Conservation (phyloP, 1,140 invertebrate species). For the Drosophila tropicalis region DNA sequence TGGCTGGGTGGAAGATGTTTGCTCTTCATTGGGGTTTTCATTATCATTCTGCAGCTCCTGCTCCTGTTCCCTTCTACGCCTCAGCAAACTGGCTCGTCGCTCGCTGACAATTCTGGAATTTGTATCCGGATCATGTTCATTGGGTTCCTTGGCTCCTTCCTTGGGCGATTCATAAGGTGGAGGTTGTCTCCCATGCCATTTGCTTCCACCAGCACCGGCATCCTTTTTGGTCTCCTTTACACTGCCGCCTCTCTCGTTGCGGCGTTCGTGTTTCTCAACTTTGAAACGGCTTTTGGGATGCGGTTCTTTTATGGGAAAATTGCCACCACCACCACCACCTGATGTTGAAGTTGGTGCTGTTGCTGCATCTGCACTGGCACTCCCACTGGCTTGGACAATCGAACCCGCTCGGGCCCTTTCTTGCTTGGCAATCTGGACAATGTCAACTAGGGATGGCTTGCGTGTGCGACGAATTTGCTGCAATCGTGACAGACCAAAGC, state of each 20-base stretch:
- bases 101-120: slow-evolving; percentile 78
- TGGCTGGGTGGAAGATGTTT: no score
- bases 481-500: slow-evolving; percentile 68
- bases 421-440: slow-evolving; percentile 80
- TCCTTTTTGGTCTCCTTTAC: slow-evolving; percentile 2
- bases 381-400: slow-evolving; percentile 44
- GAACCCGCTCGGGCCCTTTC: slow-evolving; percentile 67
- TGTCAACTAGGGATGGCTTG: slow-evolving; percentile 78
- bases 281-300: slow-evolving; percentile 74
- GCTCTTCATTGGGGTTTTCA: slow-evolving; percentile 27
- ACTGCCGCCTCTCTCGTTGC: slow-evolving; percentile 47
- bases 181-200: slow-evolving; percentile 51
- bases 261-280: slow-evolving; percentile 60
- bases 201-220: neutral
- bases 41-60: slow-evolving; percentile 27
- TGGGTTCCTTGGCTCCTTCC: slow-evolving; percentile 15
- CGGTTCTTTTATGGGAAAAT: slow-evolving; percentile 60
- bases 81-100: slow-evolving; percentile 68
- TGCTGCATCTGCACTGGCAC: neutral
- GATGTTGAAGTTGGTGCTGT: no score
- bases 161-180: slow-evolving; percentile 49
- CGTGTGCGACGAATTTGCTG: slow-evolving; percentile 77
- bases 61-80: slow-evolving; percentile 45
- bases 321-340: slow-evolving; percentile 16
- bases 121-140: slow-evolving; percentile 75